Evolutionary conservation across 2,113 vertebrate genomes (phyloP).

Genomic region (Athene cunicularia): DNA sequence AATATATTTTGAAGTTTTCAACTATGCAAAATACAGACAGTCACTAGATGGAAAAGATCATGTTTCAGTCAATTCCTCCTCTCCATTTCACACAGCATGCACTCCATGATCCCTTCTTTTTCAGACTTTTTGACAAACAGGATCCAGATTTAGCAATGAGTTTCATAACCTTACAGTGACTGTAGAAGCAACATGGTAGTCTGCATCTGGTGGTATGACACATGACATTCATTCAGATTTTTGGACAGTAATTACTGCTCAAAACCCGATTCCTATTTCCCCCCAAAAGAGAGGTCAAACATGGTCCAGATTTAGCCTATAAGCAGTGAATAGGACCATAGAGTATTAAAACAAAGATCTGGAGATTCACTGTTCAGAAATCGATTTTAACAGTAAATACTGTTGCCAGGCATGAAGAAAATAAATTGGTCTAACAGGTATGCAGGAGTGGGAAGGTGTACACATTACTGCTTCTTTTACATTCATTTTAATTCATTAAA

Average conservation of each 20-base stretch:
- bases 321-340: neutral
- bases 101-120: neutral
- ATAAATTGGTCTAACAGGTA: neutral
- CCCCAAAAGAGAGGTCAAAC: neutral
- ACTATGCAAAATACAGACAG: neutral
- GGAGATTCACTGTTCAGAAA: neutral
- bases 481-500: neutral
- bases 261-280: neutral
- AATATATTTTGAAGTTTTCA: neutral
- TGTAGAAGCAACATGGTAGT: neutral
- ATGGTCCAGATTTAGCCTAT: neutral
- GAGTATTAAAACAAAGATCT: neutral
- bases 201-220: neutral
- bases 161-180: neutral
- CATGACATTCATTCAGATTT: neutral
- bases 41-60: neutral
- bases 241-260: neutral
- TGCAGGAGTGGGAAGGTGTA: neutral
- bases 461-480: neutral
- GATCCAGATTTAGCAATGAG: neutral
- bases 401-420: neutral
- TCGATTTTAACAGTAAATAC: neutral
- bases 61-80: neutral
- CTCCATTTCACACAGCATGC: neutral
- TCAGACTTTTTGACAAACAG: neutral